A percentile compares a stretch with the other conserved stretches of the same genome.
Conservation (phyloP, 2,113 vertebrate species). For the Phalacrocorax carbo region DNA sequence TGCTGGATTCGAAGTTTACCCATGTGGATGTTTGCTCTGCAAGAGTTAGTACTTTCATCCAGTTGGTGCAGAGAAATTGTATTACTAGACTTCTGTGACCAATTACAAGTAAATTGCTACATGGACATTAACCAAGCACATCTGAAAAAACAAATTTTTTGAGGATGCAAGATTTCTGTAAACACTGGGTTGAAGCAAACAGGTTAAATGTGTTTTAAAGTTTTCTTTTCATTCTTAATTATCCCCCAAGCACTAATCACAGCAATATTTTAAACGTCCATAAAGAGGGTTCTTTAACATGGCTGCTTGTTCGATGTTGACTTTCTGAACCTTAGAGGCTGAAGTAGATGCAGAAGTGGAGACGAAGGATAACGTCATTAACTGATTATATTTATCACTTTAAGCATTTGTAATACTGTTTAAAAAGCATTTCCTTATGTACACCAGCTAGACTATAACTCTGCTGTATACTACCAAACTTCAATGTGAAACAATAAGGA, state of each 20-base stretch:
- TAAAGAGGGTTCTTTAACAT: neutral
- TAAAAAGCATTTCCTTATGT: neutral
- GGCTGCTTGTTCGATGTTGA: neutral
- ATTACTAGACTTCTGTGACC: neutral
- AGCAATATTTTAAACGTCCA: neutral
- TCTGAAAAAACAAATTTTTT: neutral
- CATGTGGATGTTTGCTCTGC: neutral
- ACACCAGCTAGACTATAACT: neutral
- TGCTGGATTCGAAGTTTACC: neutral
- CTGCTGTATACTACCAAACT: neutral
- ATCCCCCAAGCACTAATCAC: neutral
- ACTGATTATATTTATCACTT: neutral
- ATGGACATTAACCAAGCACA: neutral
- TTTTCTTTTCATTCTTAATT: neutral
- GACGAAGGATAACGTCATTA: neutral
- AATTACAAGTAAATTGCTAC: neutral
- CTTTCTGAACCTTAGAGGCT: neutral
- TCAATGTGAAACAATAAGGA: neutral
- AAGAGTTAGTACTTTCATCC: neutral
- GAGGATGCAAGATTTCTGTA: neutral
- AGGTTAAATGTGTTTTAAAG: neutral
- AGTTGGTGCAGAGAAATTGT: neutral
- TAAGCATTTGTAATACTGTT: neutral
- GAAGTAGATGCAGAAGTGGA: neutral
- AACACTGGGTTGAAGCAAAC: neutral